Evolutionary conservation across 2,888 invertebrate genomes (phyloP), one percentile per base, ranked within the genome.

Genomic region (Cyclophora punctaria): DNA sequence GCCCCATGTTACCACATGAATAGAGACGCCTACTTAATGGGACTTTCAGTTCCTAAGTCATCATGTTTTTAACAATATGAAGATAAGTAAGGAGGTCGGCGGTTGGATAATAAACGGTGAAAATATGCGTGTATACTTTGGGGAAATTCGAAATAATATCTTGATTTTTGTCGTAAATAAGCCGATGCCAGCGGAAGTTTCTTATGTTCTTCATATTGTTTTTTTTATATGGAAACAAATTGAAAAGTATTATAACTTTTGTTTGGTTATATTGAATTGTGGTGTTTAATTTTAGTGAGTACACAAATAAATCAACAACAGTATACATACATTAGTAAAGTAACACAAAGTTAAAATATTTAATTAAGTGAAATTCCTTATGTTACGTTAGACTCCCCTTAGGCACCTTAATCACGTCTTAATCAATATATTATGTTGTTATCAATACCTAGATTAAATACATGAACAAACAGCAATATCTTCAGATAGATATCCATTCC

Each of bases 21-120:
- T 86, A 83, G 83, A 80, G 78, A 75, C 80, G 77, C 78, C 74
- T 81, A 82, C 86, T 87, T 88, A 88, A 88, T 86, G 83, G 85
- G 78, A 82, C 81, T 86, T 83, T 80, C 86, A 88, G 86, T 88
- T 87, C 77, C 83, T 88, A 88, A 88, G 87, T 88, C 88, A 88
- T 84, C 84, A 83, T 78, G 78, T 76, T 84, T 85, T 85, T 86
- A 80, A 85, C 82, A 85, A 88, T 85, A 81, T 73, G 76, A 67
- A 66, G 75, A 84, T 84, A 84, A 85, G 85, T 84, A 79, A 82
- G 75, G 71, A 80, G 80, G 80, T 80, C 78, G 79, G 60, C 66
- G 65, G 62, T 63, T 63, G 84, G 86, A 87, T 88, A 87, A 87
- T 86, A 88, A 87, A 88, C 83, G 73, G 69, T 69, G 75, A 71